phyloP scores from a whole-genome alignment of 2,797 vertebrate genomes.

The Helicolenus hilgendorfi region DNA sequence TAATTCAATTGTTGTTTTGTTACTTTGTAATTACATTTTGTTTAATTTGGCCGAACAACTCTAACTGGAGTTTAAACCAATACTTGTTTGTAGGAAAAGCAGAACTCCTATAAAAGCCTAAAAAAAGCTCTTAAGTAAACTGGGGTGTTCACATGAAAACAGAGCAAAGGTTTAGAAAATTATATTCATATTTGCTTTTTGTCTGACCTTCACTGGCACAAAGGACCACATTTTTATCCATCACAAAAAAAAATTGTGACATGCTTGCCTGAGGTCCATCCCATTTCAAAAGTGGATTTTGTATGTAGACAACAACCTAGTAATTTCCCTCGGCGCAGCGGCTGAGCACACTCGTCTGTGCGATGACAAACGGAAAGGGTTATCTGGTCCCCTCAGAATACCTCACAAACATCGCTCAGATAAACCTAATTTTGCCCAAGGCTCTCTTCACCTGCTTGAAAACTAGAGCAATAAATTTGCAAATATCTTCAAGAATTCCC shows the following conservation, averaged over 20 bases:
- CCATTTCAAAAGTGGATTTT: constrained; percentile 81
- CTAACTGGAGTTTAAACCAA: not conserved
- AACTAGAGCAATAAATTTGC: constrained; percentile 87
- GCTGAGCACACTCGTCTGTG: constrained; percentile 84
- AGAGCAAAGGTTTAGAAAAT: constrained; percentile 29
- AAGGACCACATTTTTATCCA: constrained; percentile 28
- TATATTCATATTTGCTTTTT: constrained; percentile 40
- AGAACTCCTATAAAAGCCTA: not conserved
- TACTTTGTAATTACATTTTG: not conserved
- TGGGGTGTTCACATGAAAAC: not conserved
- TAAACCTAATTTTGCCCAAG: constrained; percentile 91
- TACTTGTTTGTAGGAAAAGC: not conserved
- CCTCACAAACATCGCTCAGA: constrained; percentile 87
- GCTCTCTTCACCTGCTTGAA: constrained; percentile 90
- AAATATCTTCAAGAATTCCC: constrained; percentile 80
- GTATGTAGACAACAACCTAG: constrained; percentile 83
- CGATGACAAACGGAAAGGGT: constrained; percentile 85
- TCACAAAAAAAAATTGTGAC: constrained; percentile 44
- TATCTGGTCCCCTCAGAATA: constrained; percentile 79
- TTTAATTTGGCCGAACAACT: not conserved
- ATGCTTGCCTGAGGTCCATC: constrained; percentile 76
- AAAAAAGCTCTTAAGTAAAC: constrained; percentile 10
- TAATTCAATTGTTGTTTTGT: not conserved
- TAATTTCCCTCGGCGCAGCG: constrained; percentile 87
- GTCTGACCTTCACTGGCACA: constrained; percentile 53